These are phyloP conservation scores for Deroplatys truncata DNA, from an alignment of 2,888 invertebrate genomes.

Conservation along the genomic window DNA sequence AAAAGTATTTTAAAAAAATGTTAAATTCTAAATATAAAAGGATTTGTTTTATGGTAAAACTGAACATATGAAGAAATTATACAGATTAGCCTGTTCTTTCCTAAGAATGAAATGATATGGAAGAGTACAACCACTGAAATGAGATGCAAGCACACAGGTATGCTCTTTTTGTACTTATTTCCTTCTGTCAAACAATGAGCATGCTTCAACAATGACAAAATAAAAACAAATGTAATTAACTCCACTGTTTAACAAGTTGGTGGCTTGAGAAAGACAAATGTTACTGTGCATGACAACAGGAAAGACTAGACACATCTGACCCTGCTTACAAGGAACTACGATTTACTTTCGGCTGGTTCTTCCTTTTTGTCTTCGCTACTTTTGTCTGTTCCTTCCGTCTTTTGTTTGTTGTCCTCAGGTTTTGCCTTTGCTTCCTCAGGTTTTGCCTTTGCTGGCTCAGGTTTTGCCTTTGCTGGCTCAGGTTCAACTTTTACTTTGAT, in stretches of 20 bases:
- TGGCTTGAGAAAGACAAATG: not conserved
- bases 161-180: not conserved
- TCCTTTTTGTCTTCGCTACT: not conserved
- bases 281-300: not conserved
- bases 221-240: not conserved
- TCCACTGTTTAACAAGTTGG: no score
- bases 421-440: not conserved
- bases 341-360: not conserved
- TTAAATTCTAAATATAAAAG: not conserved
- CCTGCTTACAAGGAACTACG: not conserved
- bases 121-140: not conserved
- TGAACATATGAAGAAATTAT: not conserved
- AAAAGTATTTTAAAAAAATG: not conserved
- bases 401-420: not conserved
- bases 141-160: not conserved
- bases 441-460: not conserved
- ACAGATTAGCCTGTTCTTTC: not conserved
- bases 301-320: not conserved
- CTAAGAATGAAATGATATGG: not conserved
- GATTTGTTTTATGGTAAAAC: not conserved
- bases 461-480: not conserved
- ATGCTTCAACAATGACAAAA: not conserved
- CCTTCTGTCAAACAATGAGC: not conserved
- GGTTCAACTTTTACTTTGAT: not conserved
- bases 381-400: not conserved